Percentiles rank a stretch among this genome's conserved stretches.
Evolutionary conservation across 2,797 vertebrate genomes (phyloP).

Genomic region (Chaetodon trifasciatus): DNA sequence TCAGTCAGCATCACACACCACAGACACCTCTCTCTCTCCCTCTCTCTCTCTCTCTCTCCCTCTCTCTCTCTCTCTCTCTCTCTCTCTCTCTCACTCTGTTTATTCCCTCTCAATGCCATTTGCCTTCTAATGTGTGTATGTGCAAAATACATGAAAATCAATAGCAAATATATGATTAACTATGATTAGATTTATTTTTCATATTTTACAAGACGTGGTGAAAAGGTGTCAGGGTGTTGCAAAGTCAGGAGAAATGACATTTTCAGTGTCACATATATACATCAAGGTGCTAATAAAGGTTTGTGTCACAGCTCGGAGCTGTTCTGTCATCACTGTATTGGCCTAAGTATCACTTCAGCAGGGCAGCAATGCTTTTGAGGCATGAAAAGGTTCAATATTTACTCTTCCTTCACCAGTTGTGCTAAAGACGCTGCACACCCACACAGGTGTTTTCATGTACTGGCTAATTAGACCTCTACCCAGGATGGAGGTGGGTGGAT

Average conservation of each 20-base stretch:
- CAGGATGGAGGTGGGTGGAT: not conserved
- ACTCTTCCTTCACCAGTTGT: not conserved
- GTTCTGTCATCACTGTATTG: not conserved
- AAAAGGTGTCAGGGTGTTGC: not conserved
- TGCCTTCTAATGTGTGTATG: slow-evolving; percentile 6
- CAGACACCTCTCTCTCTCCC: slow-evolving; percentile 19
- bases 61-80: slow-evolving; percentile 10
- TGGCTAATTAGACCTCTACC: not conserved
- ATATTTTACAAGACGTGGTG: not conserved
- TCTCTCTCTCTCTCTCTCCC: not conserved
- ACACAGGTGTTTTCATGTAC: not conserved
- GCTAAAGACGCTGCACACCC: not conserved
- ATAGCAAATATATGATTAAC: not conserved
- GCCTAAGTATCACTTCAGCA: not conserved
- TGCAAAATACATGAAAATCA: slow-evolving; percentile 10
- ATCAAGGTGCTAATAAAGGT: too few relatives aligned
- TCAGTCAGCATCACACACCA: slow-evolving; percentile 65
- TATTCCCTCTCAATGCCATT: not conserved
- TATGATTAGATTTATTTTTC: too few relatives aligned
- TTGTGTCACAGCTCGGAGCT: not conserved
- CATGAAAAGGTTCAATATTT: not conserved
- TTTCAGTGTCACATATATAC: not conserved
- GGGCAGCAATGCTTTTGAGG: not conserved
- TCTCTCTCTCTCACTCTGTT: not conserved
- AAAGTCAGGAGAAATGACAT: too few relatives aligned